Evolutionary conservation across 64 coral and sea anemone genomes (phyloP), one percentile per base, ranked within the genome.

Genomic region (Montipora cactus): DNA sequence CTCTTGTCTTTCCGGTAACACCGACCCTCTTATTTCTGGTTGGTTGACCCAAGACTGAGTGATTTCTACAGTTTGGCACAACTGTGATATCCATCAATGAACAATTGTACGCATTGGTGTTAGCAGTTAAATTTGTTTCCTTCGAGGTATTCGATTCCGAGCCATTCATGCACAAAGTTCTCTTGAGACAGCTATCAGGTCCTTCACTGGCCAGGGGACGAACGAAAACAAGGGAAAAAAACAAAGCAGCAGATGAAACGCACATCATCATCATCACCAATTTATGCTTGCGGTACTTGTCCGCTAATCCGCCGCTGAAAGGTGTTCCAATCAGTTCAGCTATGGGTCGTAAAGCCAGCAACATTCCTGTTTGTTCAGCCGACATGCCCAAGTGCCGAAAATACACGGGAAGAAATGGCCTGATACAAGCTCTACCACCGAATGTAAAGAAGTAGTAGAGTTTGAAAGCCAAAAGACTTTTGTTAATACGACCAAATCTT

Each of bases 401-500:
- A 78, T 90, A 90, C 2, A 95, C 80, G 2, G 87, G 69, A 50
- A 90, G 59, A 71, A 74, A 95, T 0, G 93, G 93, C 59, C 76
- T 16, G 7, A 66, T 77, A 25, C 93, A 95, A 47, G 93, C 88
- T 57, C 44, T 57, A 0, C 61, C 93, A 49, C 79, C 81, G 70
- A 90, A 95, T 44, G 57, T 67, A n/a, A 95, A 95, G 48, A 95
- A 95, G 55, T 95, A 95, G 74, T 90, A 90, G 46, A 95, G 46
- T 71, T 95, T 95, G 55, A 95, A 84, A 19, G 13, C 61, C 61
- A 64, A 64, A 64, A 64, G 61, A 15, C 1, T 16, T 64, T 64
- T 64, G 61, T 64, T 64, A 64, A 64, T 64, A 14, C 15, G 61
- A 12, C 61, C 9, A 16, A 64, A 64, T 14, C 61, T 64, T 64